Conservation (phyloP, 2,113 vertebrate genomes). For the Chaetura pelagica region DNA sequence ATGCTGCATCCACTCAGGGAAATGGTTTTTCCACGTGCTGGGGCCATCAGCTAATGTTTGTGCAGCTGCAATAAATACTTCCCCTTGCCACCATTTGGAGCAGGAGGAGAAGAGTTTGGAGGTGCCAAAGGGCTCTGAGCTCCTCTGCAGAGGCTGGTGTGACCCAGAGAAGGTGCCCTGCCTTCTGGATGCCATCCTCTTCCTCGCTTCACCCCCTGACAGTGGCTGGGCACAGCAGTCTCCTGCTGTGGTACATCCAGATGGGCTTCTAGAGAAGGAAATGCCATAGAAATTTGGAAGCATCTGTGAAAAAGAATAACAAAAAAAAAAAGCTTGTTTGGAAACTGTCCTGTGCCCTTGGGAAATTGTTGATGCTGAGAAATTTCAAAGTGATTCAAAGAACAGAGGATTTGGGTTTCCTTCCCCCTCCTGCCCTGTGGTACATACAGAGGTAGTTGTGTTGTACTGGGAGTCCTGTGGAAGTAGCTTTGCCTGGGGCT, state of each 20-base stretch:
- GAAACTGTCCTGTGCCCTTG: neutral
- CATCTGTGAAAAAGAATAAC: neutral
- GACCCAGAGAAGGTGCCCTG: neutral
- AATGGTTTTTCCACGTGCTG: neutral
- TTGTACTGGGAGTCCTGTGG: fast-evolving
- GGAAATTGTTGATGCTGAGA: neutral
- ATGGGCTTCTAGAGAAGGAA: neutral
- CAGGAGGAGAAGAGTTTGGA: neutral
- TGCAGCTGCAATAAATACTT: conserved; percentile 22
- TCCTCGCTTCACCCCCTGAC: neutral
- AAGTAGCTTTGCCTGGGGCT: neutral
- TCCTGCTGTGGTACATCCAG: neutral
- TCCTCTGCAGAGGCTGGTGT: neutral
- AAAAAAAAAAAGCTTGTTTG: neutral
- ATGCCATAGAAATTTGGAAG: neutral
- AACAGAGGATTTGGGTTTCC: neutral
- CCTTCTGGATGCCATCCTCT: neutral
- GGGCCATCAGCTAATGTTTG: neutral
- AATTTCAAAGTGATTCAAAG: neutral
- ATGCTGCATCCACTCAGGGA: neutral
- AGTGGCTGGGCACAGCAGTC: neutral
- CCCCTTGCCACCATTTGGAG: neutral
- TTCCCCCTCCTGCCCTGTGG: neutral
- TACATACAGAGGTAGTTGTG: fast-evolving
- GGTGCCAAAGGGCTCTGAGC: neutral